Evolutionary conservation across 2,888 invertebrate species (phyloP).

Genomic region (Endotricha flammealis): DNA sequence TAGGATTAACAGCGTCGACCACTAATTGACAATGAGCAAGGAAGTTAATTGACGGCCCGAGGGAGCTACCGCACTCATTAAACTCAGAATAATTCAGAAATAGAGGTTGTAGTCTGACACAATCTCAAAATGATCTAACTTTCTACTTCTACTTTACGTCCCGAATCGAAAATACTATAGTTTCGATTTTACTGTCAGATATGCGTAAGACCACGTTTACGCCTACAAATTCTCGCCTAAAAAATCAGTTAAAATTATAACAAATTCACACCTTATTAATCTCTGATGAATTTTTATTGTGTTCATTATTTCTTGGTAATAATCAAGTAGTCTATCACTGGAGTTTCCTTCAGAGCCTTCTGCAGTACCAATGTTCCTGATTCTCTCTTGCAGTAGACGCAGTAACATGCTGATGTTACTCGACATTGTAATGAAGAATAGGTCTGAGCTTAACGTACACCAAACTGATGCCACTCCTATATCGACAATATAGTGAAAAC

Average conservation of each 20-base stretch:
- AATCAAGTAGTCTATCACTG: constrained; percentile 22
- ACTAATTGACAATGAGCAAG: too few species aligned
- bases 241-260: background rate
- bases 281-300: constrained; percentile 53
- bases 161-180: too few species aligned
- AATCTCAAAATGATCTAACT: too few species aligned
- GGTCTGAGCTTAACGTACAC: constrained; percentile 54
- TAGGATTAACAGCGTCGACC: too few species aligned
- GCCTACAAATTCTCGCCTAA: too few species aligned
- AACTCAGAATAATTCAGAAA: too few species aligned
- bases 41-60: too few species aligned
- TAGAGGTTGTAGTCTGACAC: too few species aligned
- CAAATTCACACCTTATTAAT: constrained; percentile 44
- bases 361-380: constrained; percentile 34
- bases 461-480: constrained; percentile 48
- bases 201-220: too few species aligned
- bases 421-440: constrained; percentile 59
- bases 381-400: constrained; percentile 46
- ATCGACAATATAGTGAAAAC: constrained; percentile 9
- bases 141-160: too few species aligned
- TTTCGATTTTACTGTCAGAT: too few species aligned
- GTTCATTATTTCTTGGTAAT: constrained; percentile 42
- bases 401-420: constrained; percentile 60
- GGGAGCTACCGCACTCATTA: too few species aligned
- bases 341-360: background rate